phyloP scores from a whole-genome alignment of 1,140 invertebrate species.

The Bombus vancouverensis region DNA sequence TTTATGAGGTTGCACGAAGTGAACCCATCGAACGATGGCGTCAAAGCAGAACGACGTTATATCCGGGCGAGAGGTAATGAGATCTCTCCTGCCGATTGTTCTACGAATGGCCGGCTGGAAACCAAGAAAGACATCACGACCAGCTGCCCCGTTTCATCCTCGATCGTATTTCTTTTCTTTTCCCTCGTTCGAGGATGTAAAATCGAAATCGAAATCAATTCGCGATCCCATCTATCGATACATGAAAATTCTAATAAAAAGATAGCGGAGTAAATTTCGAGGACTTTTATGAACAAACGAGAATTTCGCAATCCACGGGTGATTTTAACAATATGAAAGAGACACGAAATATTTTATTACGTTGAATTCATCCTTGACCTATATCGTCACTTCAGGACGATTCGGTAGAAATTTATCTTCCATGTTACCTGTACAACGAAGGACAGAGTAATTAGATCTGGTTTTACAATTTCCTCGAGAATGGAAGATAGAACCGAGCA shows the following conservation, averaged over 20 bases:
- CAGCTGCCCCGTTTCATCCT: conserved; percentile 16
- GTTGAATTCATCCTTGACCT: conserved; percentile 15
- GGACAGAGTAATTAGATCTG: conserved; percentile 18
- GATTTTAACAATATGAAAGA: not conserved
- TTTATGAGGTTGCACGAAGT: conserved; percentile 54
- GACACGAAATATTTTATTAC: not conserved
- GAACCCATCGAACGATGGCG: conserved; percentile 61
- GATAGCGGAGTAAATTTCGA: not conserved
- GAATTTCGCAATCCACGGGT: not conserved
- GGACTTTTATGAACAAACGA: not conserved
- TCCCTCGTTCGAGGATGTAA: not conserved
- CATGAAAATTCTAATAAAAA: no score
- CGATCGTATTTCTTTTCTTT: not conserved
- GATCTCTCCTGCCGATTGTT: conserved; percentile 50
- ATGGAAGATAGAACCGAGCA: conserved; percentile 10
- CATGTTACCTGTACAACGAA: not conserved
- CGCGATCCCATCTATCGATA: no score
- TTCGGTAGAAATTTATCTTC: conserved; percentile 18
- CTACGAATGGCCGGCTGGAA: conserved; percentile 27
- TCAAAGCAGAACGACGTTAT: conserved; percentile 62
- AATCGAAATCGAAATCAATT: conserved; percentile 5
- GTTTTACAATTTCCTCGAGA: conserved; percentile 37
- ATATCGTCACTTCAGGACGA: not conserved
- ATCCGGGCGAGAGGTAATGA: conserved; percentile 53
- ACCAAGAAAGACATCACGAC: not conserved